A percentile compares a stretch with the other conserved stretches of the same genome.
Conservation (phyloP, 2,113 vertebrate genomes). For the Elanus axillaris region DNA sequence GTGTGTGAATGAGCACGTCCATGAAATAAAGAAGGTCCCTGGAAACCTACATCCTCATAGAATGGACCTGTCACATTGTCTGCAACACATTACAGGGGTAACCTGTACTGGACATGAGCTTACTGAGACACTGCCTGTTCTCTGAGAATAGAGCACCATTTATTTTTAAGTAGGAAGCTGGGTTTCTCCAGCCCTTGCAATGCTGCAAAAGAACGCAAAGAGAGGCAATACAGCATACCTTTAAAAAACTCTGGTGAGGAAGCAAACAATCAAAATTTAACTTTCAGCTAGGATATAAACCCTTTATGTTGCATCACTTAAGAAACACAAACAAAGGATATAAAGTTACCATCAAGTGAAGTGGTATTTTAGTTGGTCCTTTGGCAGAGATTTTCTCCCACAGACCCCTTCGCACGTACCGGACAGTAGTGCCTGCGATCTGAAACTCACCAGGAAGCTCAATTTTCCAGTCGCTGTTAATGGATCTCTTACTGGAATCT, state of each 20-base stretch:
- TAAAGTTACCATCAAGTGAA: slow-evolving; percentile 91
- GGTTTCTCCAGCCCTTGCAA: not conserved
- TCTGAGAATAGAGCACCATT: not conserved
- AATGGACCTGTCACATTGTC: not conserved
- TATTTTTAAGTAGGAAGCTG: not conserved
- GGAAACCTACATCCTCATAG: not conserved
- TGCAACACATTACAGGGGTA: not conserved
- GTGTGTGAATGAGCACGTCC: not conserved
- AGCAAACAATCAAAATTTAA: not conserved
- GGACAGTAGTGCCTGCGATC: slow-evolving; percentile 94
- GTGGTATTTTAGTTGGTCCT: slow-evolving; percentile 92
- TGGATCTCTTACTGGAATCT: slow-evolving; percentile 91
- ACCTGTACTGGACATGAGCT: not conserved
- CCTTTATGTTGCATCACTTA: not conserved
- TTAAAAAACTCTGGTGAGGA: not conserved
- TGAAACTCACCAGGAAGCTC: slow-evolving; percentile 97
- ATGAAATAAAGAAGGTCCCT: not conserved
- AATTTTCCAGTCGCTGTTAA: slow-evolving; percentile 99
- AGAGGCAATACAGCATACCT: not conserved
- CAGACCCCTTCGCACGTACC: slow-evolving; percentile 92
- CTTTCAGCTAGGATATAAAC: not conserved
- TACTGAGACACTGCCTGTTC: not conserved
- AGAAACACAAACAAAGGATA: slow-evolving; percentile 50
- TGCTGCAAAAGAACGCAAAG: not conserved
- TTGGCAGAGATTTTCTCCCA: slow-evolving; percentile 99